Percentiles rank a stretch among this genome's conserved stretches.
Evolutionary conservation across 1,140 invertebrate species (phyloP).

Genomic region (Rhagoletis zephyria): DNA sequence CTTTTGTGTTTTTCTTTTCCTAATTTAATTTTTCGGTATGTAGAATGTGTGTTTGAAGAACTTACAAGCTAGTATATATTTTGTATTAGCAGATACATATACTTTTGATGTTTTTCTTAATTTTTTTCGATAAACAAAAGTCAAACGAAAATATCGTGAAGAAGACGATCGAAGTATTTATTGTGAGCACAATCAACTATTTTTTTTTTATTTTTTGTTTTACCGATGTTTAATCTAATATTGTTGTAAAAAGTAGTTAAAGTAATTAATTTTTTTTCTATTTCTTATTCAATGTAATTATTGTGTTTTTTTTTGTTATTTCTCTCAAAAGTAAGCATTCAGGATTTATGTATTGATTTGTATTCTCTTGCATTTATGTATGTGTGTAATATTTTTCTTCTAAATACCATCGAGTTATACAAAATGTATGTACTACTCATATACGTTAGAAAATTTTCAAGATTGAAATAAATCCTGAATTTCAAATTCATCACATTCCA

Average conservation of each 20-base stretch:
- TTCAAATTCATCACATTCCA: too few relatives aligned
- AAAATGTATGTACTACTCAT: too few relatives aligned
- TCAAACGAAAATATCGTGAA: too few relatives aligned
- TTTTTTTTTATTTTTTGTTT: background rate
- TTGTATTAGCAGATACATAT: too few relatives aligned
- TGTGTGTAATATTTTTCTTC: background rate
- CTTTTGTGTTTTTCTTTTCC: background rate
- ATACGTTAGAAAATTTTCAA: background rate
- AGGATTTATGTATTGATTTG: background rate
- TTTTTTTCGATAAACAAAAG: too few relatives aligned
- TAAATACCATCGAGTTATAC: background rate
- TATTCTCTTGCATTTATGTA: background rate
- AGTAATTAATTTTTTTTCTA: background rate
- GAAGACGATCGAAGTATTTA: too few relatives aligned
- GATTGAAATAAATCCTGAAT: too few relatives aligned
- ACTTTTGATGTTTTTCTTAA: too few relatives aligned
- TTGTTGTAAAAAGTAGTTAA: slow-evolving; percentile 14
- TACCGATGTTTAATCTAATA: background rate
- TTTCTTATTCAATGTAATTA: background rate
- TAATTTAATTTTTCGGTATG: background rate
- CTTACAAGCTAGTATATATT: slow-evolving; percentile 10
- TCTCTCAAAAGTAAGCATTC: background rate
- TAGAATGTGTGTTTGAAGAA: slow-evolving; percentile 17
- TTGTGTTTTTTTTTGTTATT: background rate
- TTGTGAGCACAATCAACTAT: background rate